Percentiles rank a stretch among this genome's conserved stretches.
Conservation (phyloP, 2,113 vertebrate species). For the Myotis davidii region DNA sequence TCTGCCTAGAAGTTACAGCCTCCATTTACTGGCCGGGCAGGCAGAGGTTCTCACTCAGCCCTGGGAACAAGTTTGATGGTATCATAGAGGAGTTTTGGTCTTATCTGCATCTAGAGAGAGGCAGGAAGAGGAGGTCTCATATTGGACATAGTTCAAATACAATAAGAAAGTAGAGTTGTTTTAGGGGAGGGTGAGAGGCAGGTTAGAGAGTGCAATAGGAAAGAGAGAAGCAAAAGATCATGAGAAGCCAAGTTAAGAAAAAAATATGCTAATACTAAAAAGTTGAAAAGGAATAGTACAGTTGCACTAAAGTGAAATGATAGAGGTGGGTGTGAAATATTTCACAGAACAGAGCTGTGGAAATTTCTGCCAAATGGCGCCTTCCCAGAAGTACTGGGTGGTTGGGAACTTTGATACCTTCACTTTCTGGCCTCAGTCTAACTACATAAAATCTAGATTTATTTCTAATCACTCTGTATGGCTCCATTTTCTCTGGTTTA, state of each 20-base stretch:
- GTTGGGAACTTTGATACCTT: not conserved
- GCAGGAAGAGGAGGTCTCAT: not conserved
- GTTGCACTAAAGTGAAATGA: not conserved
- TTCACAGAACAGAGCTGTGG: not conserved
- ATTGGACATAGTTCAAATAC: not conserved
- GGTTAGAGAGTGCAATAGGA: not conserved
- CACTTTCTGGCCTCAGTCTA: not conserved
- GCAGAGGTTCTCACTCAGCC: not conserved
- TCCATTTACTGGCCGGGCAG: not conserved
- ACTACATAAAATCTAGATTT: not conserved
- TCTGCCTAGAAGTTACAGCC: not conserved
- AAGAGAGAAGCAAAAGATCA: not conserved
- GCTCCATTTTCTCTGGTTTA: not conserved
- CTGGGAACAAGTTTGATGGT: not conserved
- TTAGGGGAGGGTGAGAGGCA: not conserved
- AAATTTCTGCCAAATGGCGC: not conserved
- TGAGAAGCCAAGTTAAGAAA: not conserved
- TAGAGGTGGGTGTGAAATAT: not conserved
- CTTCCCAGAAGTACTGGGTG: not conserved
- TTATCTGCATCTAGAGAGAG: not conserved
- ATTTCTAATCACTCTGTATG: constrained; percentile 16
- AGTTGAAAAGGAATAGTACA: not conserved
- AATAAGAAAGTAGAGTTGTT: not conserved
- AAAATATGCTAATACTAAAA: not conserved
- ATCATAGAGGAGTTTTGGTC: not conserved